Percentiles rank a stretch among this genome's conserved stretches.
Evolutionary conservation across 2,113 vertebrate species (phyloP).

Genomic region (Isurus oxyrinchus): DNA sequence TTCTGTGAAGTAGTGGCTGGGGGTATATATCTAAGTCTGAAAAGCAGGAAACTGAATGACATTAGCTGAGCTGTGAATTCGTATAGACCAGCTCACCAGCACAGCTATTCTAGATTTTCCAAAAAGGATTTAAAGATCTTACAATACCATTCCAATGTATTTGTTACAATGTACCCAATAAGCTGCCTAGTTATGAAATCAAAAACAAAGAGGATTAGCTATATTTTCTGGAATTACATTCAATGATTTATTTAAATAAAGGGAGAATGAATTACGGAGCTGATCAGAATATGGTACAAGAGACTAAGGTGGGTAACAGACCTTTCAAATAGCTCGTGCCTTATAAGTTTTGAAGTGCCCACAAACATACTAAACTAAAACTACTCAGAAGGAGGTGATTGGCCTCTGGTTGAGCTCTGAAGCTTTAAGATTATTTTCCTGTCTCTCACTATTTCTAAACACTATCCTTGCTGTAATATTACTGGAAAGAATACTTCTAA

Average conservation of each 20-base stretch:
- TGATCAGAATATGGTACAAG: not conserved
- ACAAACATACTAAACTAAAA: not conserved
- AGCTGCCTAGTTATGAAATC: not conserved
- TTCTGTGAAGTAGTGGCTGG: too few species aligned
- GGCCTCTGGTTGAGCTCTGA: not conserved
- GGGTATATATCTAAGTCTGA: too few species aligned
- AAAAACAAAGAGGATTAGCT: not conserved
- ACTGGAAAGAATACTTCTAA: not conserved
- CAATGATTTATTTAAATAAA: not conserved
- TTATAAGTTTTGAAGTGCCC: not conserved
- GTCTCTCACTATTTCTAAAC: not conserved
- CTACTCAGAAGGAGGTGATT: not conserved
- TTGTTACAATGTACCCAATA: not conserved
- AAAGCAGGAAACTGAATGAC: not conserved
- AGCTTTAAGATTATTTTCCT: not conserved
- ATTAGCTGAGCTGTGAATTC: not conserved
- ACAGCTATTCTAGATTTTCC: not conserved
- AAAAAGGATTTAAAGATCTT: too few species aligned
- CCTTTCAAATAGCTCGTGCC: not conserved
- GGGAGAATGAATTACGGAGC: not conserved
- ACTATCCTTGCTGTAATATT: not conserved
- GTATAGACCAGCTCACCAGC: not conserved
- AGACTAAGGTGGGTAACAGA: not conserved
- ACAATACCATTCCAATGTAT: not conserved
- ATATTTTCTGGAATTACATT: not conserved